Conservation (phyloP, 2,888 invertebrate species). For the Calephelis perditalis region DNA sequence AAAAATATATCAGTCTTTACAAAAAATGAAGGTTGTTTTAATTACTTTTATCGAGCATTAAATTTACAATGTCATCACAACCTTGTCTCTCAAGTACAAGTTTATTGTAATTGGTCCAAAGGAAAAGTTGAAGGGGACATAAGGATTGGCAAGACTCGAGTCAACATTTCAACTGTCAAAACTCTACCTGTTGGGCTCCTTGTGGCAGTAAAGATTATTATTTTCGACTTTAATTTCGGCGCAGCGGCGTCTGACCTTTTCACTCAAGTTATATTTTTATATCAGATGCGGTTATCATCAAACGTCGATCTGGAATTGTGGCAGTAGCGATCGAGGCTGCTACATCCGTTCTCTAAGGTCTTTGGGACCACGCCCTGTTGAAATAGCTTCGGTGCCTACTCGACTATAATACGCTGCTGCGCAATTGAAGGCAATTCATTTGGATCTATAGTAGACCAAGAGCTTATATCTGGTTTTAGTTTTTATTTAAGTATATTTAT, state of each 20-base stretch:
- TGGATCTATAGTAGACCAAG: constrained; percentile 36
- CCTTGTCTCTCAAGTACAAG: constrained; percentile 46
- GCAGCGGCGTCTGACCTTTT: constrained; percentile 64
- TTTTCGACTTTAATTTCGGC: constrained; percentile 63
- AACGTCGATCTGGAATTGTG: constrained; percentile 55
- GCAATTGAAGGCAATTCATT: constrained; percentile 37
- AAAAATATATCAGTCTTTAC: no score
- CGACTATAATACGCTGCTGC: constrained; percentile 44
- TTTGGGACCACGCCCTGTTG: constrained; percentile 60
- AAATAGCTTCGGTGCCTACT: constrained; percentile 50
- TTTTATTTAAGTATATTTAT: no score
- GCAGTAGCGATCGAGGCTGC: constrained; percentile 59
- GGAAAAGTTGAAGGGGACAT: constrained; percentile 41
- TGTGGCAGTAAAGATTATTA: constrained; percentile 61
- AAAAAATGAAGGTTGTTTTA: no score
- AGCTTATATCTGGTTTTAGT: neutral
- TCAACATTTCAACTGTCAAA: constrained; percentile 58
- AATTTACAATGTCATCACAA: constrained; percentile 53
- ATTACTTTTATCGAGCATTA: constrained; percentile 51
- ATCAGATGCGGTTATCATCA: constrained; percentile 65
- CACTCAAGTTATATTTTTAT: constrained; percentile 58
- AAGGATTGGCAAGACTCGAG: constrained; percentile 32
- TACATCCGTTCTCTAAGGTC: constrained; percentile 69
- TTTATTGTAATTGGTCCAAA: constrained; percentile 45
- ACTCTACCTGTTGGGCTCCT: constrained; percentile 48